phyloP scores from a whole-genome alignment of 1,140 invertebrate species.

The Cydia splendana region DNA sequence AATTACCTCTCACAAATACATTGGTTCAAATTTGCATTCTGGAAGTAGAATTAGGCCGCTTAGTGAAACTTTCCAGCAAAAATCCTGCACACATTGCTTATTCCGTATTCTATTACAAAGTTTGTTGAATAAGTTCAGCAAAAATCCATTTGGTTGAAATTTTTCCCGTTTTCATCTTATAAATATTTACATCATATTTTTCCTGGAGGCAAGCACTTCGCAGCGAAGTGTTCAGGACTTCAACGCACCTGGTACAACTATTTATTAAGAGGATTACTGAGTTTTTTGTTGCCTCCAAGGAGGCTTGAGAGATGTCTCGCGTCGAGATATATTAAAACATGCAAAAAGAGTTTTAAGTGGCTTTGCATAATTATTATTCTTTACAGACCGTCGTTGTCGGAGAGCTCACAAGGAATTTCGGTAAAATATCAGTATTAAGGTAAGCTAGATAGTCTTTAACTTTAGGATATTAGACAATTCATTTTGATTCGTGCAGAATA shows the following conservation, averaged over 20 bases:
- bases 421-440: not conserved
- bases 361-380: constrained; percentile 31
- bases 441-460: not conserved
- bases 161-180: constrained; percentile 30
- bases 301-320: constrained; percentile 20
- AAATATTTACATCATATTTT: constrained; percentile 32
- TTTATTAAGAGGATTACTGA: constrained; percentile 17
- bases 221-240: constrained; percentile 19
- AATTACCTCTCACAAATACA: not conserved
- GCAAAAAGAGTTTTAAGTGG: constrained; percentile 14
- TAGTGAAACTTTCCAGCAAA: constrained; percentile 22
- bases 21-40: not conserved
- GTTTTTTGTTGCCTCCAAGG: constrained; percentile 11
- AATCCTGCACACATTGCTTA: constrained; percentile 25
- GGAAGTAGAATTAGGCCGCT: constrained; percentile 25
- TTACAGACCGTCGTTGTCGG: not conserved
- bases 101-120: constrained; percentile 31
- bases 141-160: constrained; percentile 31
- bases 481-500: too few species aligned
- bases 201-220: constrained; percentile 16
- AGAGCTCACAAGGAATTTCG: not conserved
- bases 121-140: constrained; percentile 30
- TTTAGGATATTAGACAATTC: not conserved
- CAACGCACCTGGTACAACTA: constrained; percentile 31
- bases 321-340: constrained; percentile 23